These are phyloP conservation scores for Tapirus indicus DNA, from an alignment of 2,797 vertebrate genomes.

Conservation along the genomic window DNA sequence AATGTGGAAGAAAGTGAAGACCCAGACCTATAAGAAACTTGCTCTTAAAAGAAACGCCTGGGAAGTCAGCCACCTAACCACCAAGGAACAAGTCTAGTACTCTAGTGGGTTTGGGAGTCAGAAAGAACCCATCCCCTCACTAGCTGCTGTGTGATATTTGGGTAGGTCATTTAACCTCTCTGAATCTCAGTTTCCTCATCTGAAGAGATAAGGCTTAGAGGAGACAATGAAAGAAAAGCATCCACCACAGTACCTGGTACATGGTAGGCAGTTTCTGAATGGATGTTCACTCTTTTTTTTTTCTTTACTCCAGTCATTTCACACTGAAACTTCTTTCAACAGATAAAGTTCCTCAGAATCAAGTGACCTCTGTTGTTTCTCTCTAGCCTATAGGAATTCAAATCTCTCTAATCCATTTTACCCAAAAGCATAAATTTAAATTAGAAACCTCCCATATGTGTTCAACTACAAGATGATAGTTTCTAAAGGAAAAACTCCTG, in stretches of 20 bases:
- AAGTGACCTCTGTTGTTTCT: neutral
- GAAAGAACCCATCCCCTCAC: neutral
- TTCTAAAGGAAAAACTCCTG: neutral
- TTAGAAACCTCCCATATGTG: neutral
- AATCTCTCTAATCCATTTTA: neutral
- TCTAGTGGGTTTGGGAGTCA: neutral
- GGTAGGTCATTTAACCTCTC: neutral
- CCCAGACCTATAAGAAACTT: neutral
- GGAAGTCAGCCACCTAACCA: neutral
- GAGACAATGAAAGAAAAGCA: neutral
- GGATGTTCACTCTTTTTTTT: neutral
- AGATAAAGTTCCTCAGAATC: neutral
- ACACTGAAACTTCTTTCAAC: neutral
- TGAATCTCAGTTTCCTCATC: neutral
- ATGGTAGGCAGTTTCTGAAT: neutral
- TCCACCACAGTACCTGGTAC: neutral
- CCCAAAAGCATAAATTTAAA: slow-evolving; percentile 24
- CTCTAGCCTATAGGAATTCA: neutral
- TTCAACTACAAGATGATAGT: neutral
- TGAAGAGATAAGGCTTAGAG: neutral
- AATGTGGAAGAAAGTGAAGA: neutral
- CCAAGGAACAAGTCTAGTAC: neutral
- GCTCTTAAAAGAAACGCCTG: neutral
- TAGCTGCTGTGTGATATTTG: neutral
- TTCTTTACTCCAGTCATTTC: neutral